A percentile compares a stretch with the other conserved stretches of the same genome.
Evolutionary conservation across 2,888 invertebrate species (phyloP).

Genomic region (Harpagoxenus sublaevis): DNA sequence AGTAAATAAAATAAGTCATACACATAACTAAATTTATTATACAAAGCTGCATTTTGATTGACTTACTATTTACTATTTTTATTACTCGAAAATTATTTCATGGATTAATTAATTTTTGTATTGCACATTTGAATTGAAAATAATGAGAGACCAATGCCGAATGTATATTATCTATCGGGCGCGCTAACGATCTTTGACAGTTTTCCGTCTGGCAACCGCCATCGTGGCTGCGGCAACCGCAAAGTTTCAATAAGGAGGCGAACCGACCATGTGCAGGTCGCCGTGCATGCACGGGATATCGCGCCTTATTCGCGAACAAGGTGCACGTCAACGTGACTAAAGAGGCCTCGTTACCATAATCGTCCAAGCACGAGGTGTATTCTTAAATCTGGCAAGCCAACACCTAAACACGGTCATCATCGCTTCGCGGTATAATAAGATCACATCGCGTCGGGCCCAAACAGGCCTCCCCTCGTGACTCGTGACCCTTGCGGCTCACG

Average conservation of each 20-base stretch:
- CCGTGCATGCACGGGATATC: constrained; percentile 45
- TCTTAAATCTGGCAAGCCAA: constrained; percentile 84
- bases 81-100: neutral
- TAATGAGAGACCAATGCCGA: constrained; percentile 4
- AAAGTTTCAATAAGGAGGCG: constrained; percentile 73
- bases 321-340: constrained; percentile 82
- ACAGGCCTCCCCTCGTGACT: constrained; percentile 73
- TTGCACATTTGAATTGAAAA: neutral
- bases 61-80: neutral
- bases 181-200: constrained; percentile 67
- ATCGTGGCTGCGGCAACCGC: constrained; percentile 68
- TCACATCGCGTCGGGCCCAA: constrained; percentile 75
- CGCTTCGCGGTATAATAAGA: constrained; percentile 82
- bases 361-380: constrained; percentile 76
- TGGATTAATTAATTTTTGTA: neutral
- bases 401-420: constrained; percentile 85
- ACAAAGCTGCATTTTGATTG: neutral
- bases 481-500: constrained; percentile 72
- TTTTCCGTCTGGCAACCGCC: constrained; percentile 59
- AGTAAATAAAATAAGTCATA: neutral
- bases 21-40: neutral
- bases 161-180: constrained; percentile 11
- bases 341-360: constrained; percentile 84
- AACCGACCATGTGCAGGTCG: constrained; percentile 55
- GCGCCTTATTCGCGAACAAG: constrained; percentile 73